phyloP scores from a whole-genome alignment of 2,113 vertebrate species.

The Cricetomys ansorgei region DNA sequence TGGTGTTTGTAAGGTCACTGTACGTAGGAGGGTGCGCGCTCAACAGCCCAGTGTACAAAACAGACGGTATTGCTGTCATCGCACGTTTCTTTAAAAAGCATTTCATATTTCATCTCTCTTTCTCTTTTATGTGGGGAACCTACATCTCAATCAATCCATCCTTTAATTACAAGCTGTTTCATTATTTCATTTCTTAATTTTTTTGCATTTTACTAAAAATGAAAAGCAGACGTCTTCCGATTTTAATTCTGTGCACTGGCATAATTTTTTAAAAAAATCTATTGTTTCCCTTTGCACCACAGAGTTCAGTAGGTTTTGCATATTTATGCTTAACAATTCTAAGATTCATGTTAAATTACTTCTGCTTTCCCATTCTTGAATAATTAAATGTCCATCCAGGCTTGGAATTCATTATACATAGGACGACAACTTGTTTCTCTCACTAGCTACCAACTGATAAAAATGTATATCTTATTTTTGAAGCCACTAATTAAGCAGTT shows the following conservation, averaged over 20 bases:
- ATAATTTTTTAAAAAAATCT: background rate
- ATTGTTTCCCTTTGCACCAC: background rate
- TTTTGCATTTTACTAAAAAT: background rate
- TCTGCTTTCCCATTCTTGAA: slow-evolving; percentile 32
- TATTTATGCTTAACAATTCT: background rate
- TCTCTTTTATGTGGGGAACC: background rate
- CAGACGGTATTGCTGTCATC: background rate
- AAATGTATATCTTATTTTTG: slow-evolving; percentile 5
- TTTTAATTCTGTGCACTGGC: background rate
- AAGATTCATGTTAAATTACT: background rate
- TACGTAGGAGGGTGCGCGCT: background rate
- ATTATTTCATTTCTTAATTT: background rate
- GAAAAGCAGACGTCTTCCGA: slow-evolving; percentile 22
- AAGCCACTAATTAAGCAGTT: slow-evolving; percentile 37
- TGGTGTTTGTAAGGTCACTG: background rate
- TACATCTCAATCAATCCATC: background rate
- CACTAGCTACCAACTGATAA: background rate
- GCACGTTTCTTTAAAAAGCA: background rate
- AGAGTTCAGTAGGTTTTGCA: background rate
- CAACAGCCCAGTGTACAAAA: background rate
- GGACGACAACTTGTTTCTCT: background rate
- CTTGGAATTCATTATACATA: background rate
- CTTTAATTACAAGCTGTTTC: background rate
- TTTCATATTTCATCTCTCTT: background rate
- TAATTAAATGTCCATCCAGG: background rate